Percentiles rank a stretch among this genome's conserved stretches.
Conservation (phyloP, 2,888 invertebrate species). For the Eulithis testata region DNA sequence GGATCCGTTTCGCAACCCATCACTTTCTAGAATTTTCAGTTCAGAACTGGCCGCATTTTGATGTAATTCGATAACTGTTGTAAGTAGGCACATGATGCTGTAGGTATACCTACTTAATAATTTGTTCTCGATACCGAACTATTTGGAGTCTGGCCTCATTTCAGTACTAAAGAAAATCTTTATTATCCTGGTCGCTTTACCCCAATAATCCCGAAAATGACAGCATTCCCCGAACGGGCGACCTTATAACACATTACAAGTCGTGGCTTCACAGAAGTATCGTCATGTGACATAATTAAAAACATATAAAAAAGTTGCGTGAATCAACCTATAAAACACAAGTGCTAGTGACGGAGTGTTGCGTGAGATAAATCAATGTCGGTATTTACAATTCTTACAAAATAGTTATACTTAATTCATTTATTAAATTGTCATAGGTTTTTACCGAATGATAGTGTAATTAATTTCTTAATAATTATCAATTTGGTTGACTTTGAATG, state of each 20-base stretch:
- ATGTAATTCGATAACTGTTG: no score
- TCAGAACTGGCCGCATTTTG: not conserved
- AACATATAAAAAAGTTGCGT: slow-evolving; percentile 13
- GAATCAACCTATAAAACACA: slow-evolving; percentile 13
- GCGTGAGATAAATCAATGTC: slow-evolving; percentile 4
- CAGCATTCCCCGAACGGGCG: slow-evolving; percentile 25
- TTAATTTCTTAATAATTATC: no score
- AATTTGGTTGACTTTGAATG: no score
- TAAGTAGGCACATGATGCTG: no score
- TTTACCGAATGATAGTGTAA: not conserved
- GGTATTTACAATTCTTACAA: not conserved
- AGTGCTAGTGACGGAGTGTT: slow-evolving; percentile 22
- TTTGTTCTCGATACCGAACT: not conserved
- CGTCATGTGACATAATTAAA: slow-evolving; percentile 39
- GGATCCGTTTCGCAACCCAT: no score
- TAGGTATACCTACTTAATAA: no score
- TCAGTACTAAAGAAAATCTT: slow-evolving; percentile 20
- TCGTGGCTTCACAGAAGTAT: slow-evolving; percentile 29
- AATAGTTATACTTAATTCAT: not conserved
- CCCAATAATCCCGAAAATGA: slow-evolving; percentile 18
- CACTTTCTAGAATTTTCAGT: no score
- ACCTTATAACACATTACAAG: slow-evolving; percentile 35
- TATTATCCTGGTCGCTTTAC: slow-evolving; percentile 26
- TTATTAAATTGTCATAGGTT: not conserved
- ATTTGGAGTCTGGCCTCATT: slow-evolving; percentile 7